phyloP scores from a whole-genome alignment of 1,140 invertebrate species.

The Chrysomallon squamiferum region DNA sequence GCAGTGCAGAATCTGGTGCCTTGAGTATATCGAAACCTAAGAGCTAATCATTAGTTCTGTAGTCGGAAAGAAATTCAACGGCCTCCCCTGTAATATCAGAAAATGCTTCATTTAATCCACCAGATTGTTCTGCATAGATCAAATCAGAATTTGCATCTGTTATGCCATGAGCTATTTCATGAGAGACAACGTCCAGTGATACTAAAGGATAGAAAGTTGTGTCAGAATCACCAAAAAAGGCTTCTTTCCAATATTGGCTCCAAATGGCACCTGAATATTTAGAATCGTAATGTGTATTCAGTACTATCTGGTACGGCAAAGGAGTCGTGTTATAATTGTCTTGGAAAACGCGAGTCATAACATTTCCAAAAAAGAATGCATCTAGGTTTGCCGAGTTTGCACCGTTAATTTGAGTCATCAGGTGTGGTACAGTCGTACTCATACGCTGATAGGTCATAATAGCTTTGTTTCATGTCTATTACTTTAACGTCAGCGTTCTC shows the following conservation, averaged over 20 bases:
- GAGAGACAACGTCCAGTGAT: constrained; percentile 24
- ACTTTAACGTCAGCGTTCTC: constrained; percentile 36
- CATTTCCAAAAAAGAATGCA: constrained; percentile 24
- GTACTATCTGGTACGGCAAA: constrained; percentile 8
- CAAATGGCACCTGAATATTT: constrained; percentile 18
- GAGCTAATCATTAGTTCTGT: constrained; percentile 15
- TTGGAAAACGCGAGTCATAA: constrained; percentile 26
- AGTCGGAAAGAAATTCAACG: constrained; percentile 20
- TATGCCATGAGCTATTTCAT: constrained; percentile 39
- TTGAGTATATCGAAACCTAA: constrained; percentile 27
- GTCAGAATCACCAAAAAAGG: constrained; percentile 31
- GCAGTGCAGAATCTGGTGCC: constrained; percentile 7
- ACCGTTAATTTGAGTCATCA: constrained; percentile 23
- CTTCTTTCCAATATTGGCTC: constrained; percentile 5
- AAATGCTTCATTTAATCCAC: constrained; percentile 39
- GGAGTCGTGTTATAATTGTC: constrained; percentile 17
- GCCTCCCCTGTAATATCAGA: constrained; percentile 39
- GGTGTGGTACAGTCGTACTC: not conserved
- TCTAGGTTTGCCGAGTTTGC: constrained; percentile 34
- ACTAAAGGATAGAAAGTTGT: constrained; percentile 21
- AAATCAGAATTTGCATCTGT: constrained; percentile 31
- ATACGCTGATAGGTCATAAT: constrained; percentile 2
- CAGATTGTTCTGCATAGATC: constrained; percentile 30
- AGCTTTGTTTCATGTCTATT: constrained; percentile 26
- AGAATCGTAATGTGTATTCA: constrained; percentile 32